These are phyloP conservation scores for Heteromormyrus szaboi DNA, from an alignment of 2,797 vertebrate species.

Conservation along the genomic window DNA sequence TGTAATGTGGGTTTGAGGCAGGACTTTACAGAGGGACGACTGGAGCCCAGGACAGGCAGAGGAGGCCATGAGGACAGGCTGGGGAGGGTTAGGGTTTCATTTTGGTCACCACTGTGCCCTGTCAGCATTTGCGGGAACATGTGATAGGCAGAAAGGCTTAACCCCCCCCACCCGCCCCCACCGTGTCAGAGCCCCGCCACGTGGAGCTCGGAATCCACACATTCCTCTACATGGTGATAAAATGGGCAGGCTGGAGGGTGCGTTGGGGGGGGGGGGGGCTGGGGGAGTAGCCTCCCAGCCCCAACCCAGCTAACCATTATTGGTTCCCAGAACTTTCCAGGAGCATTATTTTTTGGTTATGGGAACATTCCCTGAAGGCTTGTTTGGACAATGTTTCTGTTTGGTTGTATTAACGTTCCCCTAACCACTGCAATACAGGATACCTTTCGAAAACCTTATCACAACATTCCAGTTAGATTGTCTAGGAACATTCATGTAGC, in stretches of 20 bases:
- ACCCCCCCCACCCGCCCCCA: slow-evolving; percentile 28
- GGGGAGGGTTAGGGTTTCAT: background rate
- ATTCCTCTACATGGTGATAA: slow-evolving; percentile 68
- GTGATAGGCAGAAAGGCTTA: background rate
- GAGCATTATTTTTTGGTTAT: background rate
- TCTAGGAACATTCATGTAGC: background rate
- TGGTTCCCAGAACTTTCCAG: background rate
- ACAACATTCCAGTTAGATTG: background rate
- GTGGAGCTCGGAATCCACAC: slow-evolving; percentile 54
- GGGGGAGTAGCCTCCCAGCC: slow-evolving; percentile 21
- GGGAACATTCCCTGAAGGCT: background rate
- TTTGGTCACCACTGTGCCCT: background rate
- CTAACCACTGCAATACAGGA: background rate
- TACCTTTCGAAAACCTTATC: background rate
- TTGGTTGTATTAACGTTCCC: background rate
- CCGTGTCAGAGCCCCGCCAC: slow-evolving; percentile 40
- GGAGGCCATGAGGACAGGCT: background rate
- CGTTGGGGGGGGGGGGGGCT: slow-evolving; percentile 11
- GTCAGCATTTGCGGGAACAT: background rate
- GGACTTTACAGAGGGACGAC: background rate
- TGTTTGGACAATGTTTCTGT: background rate
- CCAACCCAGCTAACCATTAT: background rate
- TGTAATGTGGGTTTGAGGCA: background rate
- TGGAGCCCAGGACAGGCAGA: background rate
- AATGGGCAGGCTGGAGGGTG: slow-evolving; percentile 44